Evolutionary conservation across 1,140 invertebrate species (phyloP).

Genomic region (Chrysomallon squamiferum): DNA sequence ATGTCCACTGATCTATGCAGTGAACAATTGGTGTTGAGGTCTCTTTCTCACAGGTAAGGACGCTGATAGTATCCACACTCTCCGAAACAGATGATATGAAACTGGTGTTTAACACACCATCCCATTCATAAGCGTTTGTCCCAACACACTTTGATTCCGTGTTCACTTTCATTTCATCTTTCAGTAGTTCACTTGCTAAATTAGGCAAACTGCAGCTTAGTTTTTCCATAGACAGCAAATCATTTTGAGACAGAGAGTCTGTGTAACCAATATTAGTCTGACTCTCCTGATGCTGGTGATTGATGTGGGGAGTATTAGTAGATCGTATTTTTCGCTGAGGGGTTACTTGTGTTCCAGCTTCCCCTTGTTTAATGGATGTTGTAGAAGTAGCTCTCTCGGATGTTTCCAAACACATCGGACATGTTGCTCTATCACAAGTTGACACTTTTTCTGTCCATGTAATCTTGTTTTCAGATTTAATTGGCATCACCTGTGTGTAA

Average conservation of each 20-base stretch:
- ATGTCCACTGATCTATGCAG: slow-evolving; percentile 46
- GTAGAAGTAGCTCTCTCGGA: slow-evolving; percentile 35
- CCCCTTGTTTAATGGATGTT: slow-evolving; percentile 11
- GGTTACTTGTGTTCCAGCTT: slow-evolving; percentile 30
- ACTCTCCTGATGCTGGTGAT: slow-evolving; percentile 4
- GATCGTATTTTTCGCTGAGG: slow-evolving; percentile 23
- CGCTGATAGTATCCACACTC: background rate
- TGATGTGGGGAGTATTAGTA: slow-evolving; percentile 29
- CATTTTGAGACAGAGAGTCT: no score
- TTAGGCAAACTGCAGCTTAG: no score
- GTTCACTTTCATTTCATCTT: no score
- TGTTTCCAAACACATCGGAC: slow-evolving; percentile 27
- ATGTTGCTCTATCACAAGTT: slow-evolving; percentile 46
- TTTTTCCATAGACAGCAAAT: no score
- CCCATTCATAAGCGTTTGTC: no score
- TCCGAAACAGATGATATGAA: background rate
- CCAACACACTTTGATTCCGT: no score
- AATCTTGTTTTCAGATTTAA: slow-evolving; percentile 25
- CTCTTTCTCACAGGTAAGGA: slow-evolving; percentile 30
- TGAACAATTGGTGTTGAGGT: slow-evolving; percentile 31
- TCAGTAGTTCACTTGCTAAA: no score
- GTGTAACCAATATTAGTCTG: background rate
- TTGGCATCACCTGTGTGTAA: slow-evolving; percentile 34
- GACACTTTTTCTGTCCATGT: slow-evolving; percentile 43
- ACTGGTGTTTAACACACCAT: no score